Percentiles rank a stretch among this genome's conserved stretches.
phyloP scores from a whole-genome alignment of 2,797 vertebrate species.

The Peromyscus melanophrys region DNA sequence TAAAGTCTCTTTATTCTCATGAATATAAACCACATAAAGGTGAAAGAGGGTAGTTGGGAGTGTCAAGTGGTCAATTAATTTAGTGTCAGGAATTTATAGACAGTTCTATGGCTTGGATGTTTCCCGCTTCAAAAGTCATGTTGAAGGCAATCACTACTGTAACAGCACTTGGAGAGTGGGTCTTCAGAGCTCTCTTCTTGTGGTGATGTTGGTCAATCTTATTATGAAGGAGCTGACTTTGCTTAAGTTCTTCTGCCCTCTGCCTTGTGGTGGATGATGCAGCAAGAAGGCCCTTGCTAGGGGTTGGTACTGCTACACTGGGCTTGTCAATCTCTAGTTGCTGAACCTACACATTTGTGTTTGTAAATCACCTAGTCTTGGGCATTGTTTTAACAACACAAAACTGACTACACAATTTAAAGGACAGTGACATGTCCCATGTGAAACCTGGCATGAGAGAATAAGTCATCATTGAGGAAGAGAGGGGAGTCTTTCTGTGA shows the following conservation, averaged over 20 bases:
- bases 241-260: not conserved
- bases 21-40: not conserved
- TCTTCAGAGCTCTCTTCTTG: not conserved
- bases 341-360: not conserved
- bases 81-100: not conserved
- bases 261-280: not conserved
- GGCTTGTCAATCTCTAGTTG: not conserved
- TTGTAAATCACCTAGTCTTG: not conserved
- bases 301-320: not conserved
- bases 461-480: not conserved
- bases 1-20: constrained; percentile 13
- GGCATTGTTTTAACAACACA: not conserved
- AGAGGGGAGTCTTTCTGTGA: not conserved
- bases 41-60: not conserved
- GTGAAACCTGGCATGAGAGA: not conserved
- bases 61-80: not conserved
- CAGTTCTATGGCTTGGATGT: not conserved
- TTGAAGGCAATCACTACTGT: not conserved
- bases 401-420: not conserved
- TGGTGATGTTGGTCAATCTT: not conserved
- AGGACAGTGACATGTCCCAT: not conserved
- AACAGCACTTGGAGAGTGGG: not conserved
- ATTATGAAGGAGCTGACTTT: not conserved
- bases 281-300: not conserved
- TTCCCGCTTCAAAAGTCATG: not conserved